Evolutionary conservation across 2,797 vertebrate species (phyloP).

Genomic region (Pangasius sanitwongsei): DNA sequence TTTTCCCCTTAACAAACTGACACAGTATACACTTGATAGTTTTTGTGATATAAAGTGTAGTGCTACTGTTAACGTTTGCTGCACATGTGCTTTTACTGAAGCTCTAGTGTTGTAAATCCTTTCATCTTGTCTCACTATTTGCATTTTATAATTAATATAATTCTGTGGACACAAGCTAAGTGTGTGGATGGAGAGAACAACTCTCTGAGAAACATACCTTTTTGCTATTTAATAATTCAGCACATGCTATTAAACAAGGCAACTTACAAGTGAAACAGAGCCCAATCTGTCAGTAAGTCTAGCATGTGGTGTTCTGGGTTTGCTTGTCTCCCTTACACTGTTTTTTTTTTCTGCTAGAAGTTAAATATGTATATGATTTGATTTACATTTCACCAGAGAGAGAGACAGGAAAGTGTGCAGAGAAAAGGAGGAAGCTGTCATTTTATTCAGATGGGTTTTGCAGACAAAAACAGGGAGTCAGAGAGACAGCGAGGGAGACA

Average conservation of each 20-base stretch:
- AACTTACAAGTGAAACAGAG: not conserved
- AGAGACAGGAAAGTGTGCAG: not conserved
- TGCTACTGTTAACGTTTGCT: not conserved
- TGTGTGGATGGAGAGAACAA: not conserved
- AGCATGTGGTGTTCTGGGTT: not conserved
- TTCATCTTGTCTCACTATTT: not conserved
- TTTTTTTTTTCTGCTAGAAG: not conserved
- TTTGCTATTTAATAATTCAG: constrained; percentile 5
- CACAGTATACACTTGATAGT: not conserved
- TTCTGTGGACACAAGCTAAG: not conserved
- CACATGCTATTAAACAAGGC: not conserved
- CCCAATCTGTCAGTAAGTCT: not conserved
- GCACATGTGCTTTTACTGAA: not conserved
- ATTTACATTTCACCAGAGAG: constrained; percentile 30
- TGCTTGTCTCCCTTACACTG: not conserved
- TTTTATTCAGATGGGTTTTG: not conserved
- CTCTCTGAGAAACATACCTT: not conserved
- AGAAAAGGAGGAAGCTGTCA: constrained; percentile 5
- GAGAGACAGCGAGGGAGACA: constrained; percentile 19
- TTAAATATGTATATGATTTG: constrained; percentile 15
- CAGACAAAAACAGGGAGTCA: not conserved
- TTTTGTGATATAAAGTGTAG: not conserved
- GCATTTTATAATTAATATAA: constrained; percentile 3
- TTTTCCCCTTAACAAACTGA: not conserved
- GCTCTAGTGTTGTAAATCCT: not conserved